Percentiles rank a stretch among this genome's conserved stretches.
These are phyloP conservation scores for Cacatua alba DNA, from an alignment of 2,113 vertebrate species.

Conservation along the genomic window DNA sequence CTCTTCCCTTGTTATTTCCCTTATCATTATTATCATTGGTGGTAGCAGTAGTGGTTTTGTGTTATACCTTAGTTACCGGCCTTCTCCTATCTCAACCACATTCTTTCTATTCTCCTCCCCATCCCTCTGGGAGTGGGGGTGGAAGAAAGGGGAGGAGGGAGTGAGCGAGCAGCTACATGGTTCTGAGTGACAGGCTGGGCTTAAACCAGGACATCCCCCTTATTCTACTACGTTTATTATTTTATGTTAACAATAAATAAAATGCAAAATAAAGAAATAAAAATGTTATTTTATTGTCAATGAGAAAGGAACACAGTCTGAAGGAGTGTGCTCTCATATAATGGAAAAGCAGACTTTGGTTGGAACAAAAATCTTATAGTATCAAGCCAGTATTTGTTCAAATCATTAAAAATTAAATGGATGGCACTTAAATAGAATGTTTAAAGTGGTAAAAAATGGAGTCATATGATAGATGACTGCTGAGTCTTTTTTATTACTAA, in stretches of 20 bases:
- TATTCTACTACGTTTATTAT: background rate
- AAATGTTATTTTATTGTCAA: background rate
- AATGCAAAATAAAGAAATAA: background rate
- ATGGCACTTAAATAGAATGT: background rate
- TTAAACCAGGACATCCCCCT: background rate
- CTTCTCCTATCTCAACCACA: background rate
- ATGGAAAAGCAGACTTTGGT: background rate
- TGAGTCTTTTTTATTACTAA: background rate
- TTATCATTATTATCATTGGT: background rate
- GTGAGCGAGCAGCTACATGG: background rate
- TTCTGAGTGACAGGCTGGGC: background rate
- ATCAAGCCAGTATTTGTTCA: background rate
- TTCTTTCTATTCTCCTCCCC: background rate
- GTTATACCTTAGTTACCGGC: background rate
- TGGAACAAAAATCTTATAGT: background rate
- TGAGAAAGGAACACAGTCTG: background rate
- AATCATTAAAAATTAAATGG: background rate
- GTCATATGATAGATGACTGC: background rate
- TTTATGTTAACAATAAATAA: background rate
- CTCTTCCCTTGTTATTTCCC: background rate
- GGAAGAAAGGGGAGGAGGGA: background rate
- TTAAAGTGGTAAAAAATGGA: background rate
- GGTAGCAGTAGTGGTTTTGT: background rate
- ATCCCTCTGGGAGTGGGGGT: background rate
- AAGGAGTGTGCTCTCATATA: background rate